Percentiles rank a stretch among this genome's conserved stretches.
phyloP scores from a whole-genome alignment of 2,113 vertebrate species.

The Bagarius yarrelli region DNA sequence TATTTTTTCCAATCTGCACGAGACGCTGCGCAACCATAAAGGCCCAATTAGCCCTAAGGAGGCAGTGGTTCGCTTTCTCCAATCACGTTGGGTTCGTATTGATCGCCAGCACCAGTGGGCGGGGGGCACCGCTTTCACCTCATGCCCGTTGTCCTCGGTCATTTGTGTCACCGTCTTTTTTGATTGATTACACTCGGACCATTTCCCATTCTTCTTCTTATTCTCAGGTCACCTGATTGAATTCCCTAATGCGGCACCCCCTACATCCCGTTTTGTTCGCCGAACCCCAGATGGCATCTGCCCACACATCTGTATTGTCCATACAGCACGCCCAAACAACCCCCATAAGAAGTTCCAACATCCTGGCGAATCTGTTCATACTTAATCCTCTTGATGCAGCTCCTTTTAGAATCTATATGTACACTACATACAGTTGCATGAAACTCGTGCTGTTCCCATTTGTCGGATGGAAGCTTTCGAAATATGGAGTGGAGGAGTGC shows the following conservation, averaged over 20 bases:
- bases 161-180: slow-evolving; percentile 84
- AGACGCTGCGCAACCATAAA: slow-evolving; percentile 82
- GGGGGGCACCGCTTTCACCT: slow-evolving; percentile 75
- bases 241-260: slow-evolving; percentile 53
- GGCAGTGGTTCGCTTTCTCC: slow-evolving; percentile 62
- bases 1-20: slow-evolving; percentile 68
- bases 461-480: slow-evolving; percentile 38
- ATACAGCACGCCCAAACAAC: slow-evolving; percentile 57
- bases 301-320: slow-evolving; percentile 92
- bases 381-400: background rate
- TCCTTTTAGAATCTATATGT: background rate
- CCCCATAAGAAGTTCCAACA: slow-evolving; percentile 22
- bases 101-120: slow-evolving; percentile 77
- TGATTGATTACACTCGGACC: slow-evolving; percentile 94
- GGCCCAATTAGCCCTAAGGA: slow-evolving; percentile 68
- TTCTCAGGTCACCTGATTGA: slow-evolving; percentile 63
- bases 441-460: background rate
- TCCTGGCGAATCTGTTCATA: slow-evolving; percentile 12
- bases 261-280: slow-evolving; percentile 77
- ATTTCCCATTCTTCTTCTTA: slow-evolving; percentile 70
- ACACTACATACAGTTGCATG: background rate
- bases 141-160: slow-evolving; percentile 78
- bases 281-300: slow-evolving; percentile 86
- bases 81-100: slow-evolving; percentile 67
- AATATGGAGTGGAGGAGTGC: slow-evolving; percentile 56